Evolutionary conservation across 2,888 invertebrate species (phyloP), one percentile per base, ranked within the genome.

Genomic region (Elegia similella): DNA sequence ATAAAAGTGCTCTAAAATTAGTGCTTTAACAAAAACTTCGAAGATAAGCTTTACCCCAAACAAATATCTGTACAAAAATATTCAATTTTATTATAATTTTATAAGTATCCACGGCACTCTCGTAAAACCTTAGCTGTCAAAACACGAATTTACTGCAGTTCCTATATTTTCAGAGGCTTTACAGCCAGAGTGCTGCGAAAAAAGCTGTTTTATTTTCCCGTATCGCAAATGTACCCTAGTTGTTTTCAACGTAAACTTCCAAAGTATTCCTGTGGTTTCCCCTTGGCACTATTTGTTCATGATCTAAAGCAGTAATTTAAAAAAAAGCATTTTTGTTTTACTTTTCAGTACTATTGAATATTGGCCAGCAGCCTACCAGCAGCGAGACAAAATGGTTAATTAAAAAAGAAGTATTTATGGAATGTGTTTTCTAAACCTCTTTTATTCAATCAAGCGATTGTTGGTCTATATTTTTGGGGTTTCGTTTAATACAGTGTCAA

Each of bases 121-220:
- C 10, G 23, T 17, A 42, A 52, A 16, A 15, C 7, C n/a, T 42
- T n/a, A 23, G 17, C 52, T 42, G 42, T 29, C 42, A 42, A 13
- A 16, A 54, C 30, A 10, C 10, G 30, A 54, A 43, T 43, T 42
- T 42, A 54, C 30, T 32, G 7, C 43, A 15, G 12, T 29, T 54
- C 29, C 10, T 30, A 42, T 43, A 43, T 54, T 54, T 52, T 42
- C 5, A 32, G 30, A 43, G 30, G 43, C 53, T 44, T 54, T 54
- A 42, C 7, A 54, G 15, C 23, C 52, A 15, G 29, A 42, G 42
- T 42, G 42, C n/a, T 59, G 57, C 59, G 60, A 59, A 58, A 65
- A 65, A 61, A 57, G 48, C 42, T 54, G 42, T 47, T 61, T 61
- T 58, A 42, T 57, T 59, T 61, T 56, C 34, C 54, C 55, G 52